Base-by-base conservation (phyloP, 2,113 vertebrate species). In the Greenwoodochromis staneri region DNA sequence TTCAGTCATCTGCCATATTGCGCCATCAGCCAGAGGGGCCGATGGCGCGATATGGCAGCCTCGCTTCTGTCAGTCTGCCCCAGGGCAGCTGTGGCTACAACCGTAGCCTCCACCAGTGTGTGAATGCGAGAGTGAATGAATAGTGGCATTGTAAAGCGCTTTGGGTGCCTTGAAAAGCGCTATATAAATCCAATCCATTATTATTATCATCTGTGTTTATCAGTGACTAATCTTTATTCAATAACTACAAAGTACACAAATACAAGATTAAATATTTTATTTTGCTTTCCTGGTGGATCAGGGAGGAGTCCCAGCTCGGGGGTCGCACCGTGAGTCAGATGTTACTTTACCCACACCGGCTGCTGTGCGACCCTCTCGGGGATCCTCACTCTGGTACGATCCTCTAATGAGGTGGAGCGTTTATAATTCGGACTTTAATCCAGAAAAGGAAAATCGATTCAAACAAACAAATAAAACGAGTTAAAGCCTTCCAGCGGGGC, bases 101-200 rank as follows among this genome's bases (percentile, higher is more conserved):
- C 47, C 0, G 5, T 1, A 51, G 8, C 49, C 10, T 53, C 49
- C 49, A 53, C 49, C 49, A 53, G 49, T 10, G 5, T 0, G 19
- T 53, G 49, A 2, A 53, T 6, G 49, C 0, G 9, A 53, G 49
- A n/a, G 19, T 53, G 51, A 4, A 11, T 11, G 49, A 53, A 53
- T 4, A n/a, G 19, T n/a, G 9, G 2, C 0, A 1, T 53, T 10
- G 49, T 2, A n/a, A n/a, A 53, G 49, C 0, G 0, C 3, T n/a
- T 14, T 45, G 42, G 1, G 3, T 14, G 42, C 13, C 13, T 45
- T 45, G 42, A 4, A n/a, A 53, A 53, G 51, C 0, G 0, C 51
- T 53, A 0, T 54, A 11, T 54, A 6, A 21, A 53, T 11, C 0
- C 51, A 53, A 6, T 53, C 49, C 3, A 53, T n/a, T 6, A 53